Evolutionary conservation across 1,140 invertebrate genomes (phyloP), one percentile per base, ranked within the genome.

Genomic region (Trichoplusia ni): DNA sequence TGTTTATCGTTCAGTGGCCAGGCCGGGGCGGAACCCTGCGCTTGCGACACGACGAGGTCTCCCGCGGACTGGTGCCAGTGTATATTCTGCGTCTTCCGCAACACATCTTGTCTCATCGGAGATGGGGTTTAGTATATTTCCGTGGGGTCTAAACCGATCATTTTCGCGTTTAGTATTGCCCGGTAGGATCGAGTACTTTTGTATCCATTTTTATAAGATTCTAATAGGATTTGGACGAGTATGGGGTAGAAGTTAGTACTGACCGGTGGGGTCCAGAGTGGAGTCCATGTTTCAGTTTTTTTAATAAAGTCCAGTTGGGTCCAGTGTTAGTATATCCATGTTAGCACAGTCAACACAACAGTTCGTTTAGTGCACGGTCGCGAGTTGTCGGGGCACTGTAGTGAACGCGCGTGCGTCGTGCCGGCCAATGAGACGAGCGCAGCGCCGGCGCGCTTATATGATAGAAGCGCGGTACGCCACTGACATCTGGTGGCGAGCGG

Each of bases 221-320:
- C 58, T 54, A 44, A 85, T 83, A 62, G 47, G 53, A 66, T 40
- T 40, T 19, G 14, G 33, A 47, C 27, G n/a, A 44, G 33, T 47
- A 13, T 18, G 23, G 16, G 35, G 51, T 19, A 58, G 25, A 31
- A 54, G 33, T 81, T 71, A 89, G 67, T 89, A 89, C 66, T 87
- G 86, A 64, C 86, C 86, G 49, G 86, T 89, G 29, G 86, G 86
- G 69, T 89, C 86, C 37, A 89, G 69, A 13, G 80, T 87, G 53
- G 66, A 80, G 65, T 87, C 83, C 86, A 89, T 89, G 37, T 58
- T 29, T 37, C 31, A n/a, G 27, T 31, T 37, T 13, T 25, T 54
- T 79, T 81, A 90, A 68, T 90, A 90, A 37, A 90, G 85, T 83
- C 87, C 87, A 69, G 87, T 90, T 3, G 87, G 87, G 70, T 90